Percentiles rank a stretch among this genome's conserved stretches.
Evolutionary conservation across 35 echinoderm and acorn worm genomes (phyloP).

Genomic region (Hemicentrotus pulcherrimus): DNA sequence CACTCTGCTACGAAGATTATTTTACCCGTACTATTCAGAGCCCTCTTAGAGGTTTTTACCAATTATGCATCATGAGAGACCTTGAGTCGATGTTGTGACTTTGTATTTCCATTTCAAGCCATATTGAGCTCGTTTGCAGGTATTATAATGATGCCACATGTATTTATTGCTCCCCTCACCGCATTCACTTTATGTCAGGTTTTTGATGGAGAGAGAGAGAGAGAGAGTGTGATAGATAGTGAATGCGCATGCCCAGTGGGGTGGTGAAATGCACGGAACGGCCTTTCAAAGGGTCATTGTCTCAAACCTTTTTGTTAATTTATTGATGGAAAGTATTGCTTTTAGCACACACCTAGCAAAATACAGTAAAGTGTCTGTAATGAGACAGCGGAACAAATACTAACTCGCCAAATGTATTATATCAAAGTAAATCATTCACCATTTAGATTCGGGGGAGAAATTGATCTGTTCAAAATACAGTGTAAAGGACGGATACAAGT

Average conservation of each 20-base stretch:
- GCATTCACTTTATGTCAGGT: background rate
- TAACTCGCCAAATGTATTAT: background rate
- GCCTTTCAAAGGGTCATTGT: background rate
- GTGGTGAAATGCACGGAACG: background rate
- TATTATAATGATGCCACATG: background rate
- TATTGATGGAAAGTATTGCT: background rate
- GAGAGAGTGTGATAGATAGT: background rate
- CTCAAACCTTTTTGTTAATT: background rate
- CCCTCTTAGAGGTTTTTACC: background rate
- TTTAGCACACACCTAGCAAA: background rate
- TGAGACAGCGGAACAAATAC: background rate
- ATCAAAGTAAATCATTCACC: background rate
- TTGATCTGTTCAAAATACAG: too few species aligned
- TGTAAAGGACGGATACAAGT: too few species aligned
- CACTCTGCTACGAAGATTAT: background rate
- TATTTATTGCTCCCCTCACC: background rate
- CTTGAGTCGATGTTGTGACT: background rate
- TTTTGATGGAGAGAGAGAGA: background rate
- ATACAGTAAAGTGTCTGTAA: background rate
- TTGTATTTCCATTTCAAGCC: background rate
- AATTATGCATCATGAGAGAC: background rate
- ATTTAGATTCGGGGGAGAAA: background rate
- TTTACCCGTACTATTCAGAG: background rate
- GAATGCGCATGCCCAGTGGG: background rate
- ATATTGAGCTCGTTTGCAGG: background rate